These are phyloP conservation scores for Orchestia grillus DNA, from an alignment of 1,140 invertebrate genomes.

Conservation along the genomic window DNA sequence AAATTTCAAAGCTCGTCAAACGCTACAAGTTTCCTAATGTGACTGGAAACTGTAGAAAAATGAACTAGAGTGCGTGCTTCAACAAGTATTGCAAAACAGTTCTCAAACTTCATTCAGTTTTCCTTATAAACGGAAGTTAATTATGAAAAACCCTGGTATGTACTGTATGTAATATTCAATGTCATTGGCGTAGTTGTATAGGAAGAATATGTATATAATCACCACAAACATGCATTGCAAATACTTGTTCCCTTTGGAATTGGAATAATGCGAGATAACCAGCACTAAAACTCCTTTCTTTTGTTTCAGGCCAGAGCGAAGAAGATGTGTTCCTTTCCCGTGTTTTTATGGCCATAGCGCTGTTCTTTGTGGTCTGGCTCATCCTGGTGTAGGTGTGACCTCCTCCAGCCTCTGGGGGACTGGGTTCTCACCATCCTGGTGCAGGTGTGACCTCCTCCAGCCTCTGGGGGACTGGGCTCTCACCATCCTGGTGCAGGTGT, in stretches of 20 bases:
- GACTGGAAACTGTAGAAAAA: too few relatives aligned
- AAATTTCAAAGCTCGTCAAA: too few relatives aligned
- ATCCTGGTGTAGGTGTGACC: conserved; percentile 81
- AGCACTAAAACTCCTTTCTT: conserved; percentile 69
- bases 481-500: conserved; percentile 67
- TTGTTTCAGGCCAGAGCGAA: conserved; percentile 86
- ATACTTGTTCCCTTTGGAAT: neutral
- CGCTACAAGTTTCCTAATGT: too few relatives aligned
- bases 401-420: neutral
- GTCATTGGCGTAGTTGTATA: too few relatives aligned
- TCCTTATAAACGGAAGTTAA: too few relatives aligned
- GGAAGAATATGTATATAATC: too few relatives aligned
- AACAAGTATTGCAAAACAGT: too few relatives aligned
- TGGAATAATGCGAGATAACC: neutral
- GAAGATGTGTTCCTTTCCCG: conserved; percentile 94
- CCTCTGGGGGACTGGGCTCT: neutral
- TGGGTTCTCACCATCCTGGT: neutral
- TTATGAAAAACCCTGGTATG: too few relatives aligned
- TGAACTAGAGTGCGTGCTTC: too few relatives aligned
- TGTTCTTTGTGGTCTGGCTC: conserved; percentile 92
- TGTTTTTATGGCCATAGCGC: conserved; percentile 92
- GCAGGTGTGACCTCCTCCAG: conserved; percentile 67
- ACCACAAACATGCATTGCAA: too few relatives aligned
- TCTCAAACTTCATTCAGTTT: too few relatives aligned
- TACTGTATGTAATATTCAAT: too few relatives aligned